Evolutionary conservation across 2,113 vertebrate species (phyloP).

Genomic region (Carassius auratus): DNA sequence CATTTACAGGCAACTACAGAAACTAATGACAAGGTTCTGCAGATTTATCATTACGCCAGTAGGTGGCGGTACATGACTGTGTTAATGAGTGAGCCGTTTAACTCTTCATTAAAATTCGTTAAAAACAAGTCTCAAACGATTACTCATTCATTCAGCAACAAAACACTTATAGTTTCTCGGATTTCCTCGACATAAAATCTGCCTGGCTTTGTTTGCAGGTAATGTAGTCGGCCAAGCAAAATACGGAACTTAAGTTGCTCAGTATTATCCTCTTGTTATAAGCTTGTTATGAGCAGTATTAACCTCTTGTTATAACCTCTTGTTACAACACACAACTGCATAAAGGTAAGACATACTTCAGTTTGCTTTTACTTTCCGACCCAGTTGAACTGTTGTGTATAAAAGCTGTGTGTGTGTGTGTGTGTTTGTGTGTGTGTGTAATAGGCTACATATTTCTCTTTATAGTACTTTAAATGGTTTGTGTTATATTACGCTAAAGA

Average conservation of each 20-base stretch:
- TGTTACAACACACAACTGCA: neutral
- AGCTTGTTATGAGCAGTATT: too few relatives aligned
- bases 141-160: neutral
- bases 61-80: neutral
- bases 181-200: neutral
- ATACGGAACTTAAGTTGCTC: neutral
- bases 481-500: neutral
- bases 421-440: too few relatives aligned
- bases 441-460: neutral
- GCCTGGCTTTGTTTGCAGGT: neutral
- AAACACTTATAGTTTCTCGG: neutral
- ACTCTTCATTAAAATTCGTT: neutral
- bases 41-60: neutral
- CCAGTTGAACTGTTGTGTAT: neutral
- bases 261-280: neutral
- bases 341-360: neutral
- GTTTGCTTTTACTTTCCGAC: neutral
- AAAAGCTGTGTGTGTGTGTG: neutral
- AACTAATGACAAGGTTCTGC: neutral
- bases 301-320: neutral
- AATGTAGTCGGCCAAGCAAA: neutral
- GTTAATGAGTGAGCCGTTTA: neutral
- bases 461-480: neutral
- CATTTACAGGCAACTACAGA: neutral
- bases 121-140: neutral